These are phyloP conservation scores for Agelaius phoeniceus DNA, from an alignment of 2,113 vertebrate genomes.

Conservation along the genomic window DNA sequence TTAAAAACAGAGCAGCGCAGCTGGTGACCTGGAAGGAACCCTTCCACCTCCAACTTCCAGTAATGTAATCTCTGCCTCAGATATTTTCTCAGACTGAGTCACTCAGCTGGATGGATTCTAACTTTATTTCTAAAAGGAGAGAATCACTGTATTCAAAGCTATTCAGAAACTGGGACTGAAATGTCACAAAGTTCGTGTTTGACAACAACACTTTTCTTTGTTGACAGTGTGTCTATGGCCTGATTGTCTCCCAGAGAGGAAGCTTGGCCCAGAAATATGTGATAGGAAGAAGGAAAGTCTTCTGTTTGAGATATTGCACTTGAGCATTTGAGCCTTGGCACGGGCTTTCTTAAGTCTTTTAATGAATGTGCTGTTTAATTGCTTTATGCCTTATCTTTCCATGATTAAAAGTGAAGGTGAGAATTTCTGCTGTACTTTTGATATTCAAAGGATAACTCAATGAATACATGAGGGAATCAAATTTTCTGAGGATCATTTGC, in stretches of 20 bases:
- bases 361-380: not conserved
- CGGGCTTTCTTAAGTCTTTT: not conserved
- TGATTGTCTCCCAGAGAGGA: not conserved
- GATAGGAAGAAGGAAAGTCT: not conserved
- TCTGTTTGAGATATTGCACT: not conserved
- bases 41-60: not conserved
- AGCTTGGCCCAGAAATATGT: not conserved
- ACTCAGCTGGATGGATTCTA: not conserved
- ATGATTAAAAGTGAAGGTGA: slow-evolving; percentile 15
- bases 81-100: not conserved
- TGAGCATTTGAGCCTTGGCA: not conserved
- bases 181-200: not conserved
- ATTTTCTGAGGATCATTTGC: not conserved
- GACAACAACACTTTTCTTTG: not conserved
- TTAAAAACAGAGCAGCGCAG: not conserved
- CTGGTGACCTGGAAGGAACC: not conserved
- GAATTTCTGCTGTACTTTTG: not conserved
- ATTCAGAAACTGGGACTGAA: not conserved
- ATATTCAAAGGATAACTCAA: not conserved
- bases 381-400: not conserved
- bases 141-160: not conserved
- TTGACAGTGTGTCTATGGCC: not conserved
- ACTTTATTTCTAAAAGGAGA: not conserved
- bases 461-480: not conserved
- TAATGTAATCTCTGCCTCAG: not conserved